phyloP scores from a whole-genome alignment of 2,888 invertebrate genomes.

The Trimorus sp. region DNA sequence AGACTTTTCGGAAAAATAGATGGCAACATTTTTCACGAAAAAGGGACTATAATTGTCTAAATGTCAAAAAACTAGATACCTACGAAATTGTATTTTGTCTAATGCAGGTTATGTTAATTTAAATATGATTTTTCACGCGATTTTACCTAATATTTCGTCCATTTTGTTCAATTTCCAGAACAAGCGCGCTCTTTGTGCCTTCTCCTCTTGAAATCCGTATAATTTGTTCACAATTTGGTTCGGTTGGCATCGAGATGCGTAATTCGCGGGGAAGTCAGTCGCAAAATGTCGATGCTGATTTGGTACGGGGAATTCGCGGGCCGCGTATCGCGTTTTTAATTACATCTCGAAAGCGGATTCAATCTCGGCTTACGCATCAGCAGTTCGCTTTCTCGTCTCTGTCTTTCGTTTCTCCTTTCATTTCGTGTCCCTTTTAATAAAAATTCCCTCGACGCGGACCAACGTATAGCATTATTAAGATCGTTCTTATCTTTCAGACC shows the following conservation, averaged over 20 bases:
- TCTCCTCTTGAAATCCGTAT: too few species aligned
- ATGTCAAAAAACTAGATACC: too few species aligned
- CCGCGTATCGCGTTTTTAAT: conserved; percentile 79
- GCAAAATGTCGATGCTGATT: conserved; percentile 52
- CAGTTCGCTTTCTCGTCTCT: conserved; percentile 65
- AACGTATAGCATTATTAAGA: conserved; percentile 79
- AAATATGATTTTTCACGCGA: too few species aligned
- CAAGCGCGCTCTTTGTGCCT: too few species aligned
- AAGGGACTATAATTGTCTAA: too few species aligned
- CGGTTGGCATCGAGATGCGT: conserved; percentile 32
- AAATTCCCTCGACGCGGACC: conserved; percentile 76
- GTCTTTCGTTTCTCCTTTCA: conserved; percentile 66
- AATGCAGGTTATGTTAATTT: too few species aligned
- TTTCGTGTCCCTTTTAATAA: conserved; percentile 76
- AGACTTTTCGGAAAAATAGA: too few species aligned
- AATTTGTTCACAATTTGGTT: background rate
- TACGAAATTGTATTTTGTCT: too few species aligned
- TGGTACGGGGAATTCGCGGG: conserved; percentile 42
- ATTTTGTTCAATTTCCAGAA: too few species aligned
- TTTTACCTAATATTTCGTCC: too few species aligned
- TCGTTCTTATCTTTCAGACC: conserved; percentile 77
- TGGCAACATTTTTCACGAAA: too few species aligned
- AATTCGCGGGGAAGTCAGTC: conserved; percentile 28
- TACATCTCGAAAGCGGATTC: conserved; percentile 81
- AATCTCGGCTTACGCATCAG: conserved; percentile 65